Evolutionary conservation across 2,888 invertebrate species (phyloP).

Genomic region (Xiphydria camelus): DNA sequence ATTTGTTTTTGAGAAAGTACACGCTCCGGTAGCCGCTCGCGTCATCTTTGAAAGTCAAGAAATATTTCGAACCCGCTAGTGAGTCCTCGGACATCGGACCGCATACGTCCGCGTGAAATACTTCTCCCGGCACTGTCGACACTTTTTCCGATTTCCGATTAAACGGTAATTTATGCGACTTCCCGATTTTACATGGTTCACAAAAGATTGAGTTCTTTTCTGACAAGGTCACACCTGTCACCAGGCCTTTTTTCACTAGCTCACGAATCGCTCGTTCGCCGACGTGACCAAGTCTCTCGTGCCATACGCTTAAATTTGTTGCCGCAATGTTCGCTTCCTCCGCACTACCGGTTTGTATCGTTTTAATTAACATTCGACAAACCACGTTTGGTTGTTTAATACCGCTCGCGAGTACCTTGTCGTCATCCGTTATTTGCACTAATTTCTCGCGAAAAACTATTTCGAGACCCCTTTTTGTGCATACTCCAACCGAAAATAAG

Average conservation of each 20-base stretch:
- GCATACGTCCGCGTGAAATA: too few relatives aligned
- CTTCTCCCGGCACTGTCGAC: too few relatives aligned
- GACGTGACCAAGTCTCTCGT: too few relatives aligned
- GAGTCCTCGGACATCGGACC: too few relatives aligned
- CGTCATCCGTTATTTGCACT: not conserved
- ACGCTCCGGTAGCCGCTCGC: slow-evolving; percentile 5
- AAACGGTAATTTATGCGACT: too few relatives aligned
- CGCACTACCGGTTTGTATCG: not conserved
- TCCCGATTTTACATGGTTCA: slow-evolving; percentile 27
- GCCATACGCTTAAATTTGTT: too few relatives aligned
- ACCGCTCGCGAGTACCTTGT: not conserved
- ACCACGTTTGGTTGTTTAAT: slow-evolving; percentile 4
- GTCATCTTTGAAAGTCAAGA: slow-evolving; percentile 20
- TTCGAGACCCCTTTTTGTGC: too few relatives aligned
- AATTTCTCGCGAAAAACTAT: not conserved
- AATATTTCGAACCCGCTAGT: slow-evolving; percentile 11
- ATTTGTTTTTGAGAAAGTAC: slow-evolving; percentile 30
- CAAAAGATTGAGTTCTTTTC: slow-evolving; percentile 20
- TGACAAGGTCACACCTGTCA: not conserved
- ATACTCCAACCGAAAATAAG: slow-evolving; percentile 25
- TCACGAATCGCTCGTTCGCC: too few relatives aligned
- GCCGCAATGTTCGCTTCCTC: too few relatives aligned
- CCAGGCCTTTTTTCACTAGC: too few relatives aligned
- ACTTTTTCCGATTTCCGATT: not conserved
- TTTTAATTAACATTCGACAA: slow-evolving; percentile 4